These are phyloP conservation scores for Sussaba pulchella DNA, from an alignment of 2,888 invertebrate genomes.

Conservation along the genomic window DNA sequence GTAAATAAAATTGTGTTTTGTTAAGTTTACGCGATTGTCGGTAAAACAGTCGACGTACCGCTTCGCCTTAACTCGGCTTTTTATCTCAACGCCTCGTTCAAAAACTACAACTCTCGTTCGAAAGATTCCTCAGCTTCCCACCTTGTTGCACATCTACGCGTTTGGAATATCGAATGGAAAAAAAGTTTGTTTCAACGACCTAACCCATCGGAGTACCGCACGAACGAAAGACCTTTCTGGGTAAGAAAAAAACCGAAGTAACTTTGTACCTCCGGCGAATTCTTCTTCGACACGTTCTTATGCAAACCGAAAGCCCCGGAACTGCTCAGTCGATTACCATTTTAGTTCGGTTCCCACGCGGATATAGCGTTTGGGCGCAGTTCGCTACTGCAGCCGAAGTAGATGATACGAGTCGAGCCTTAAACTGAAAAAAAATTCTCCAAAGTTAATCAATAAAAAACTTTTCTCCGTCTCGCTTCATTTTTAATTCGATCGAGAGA, in stretches of 20 bases:
- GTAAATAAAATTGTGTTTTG: too few relatives aligned
- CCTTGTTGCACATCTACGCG: neutral
- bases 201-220: too few relatives aligned
- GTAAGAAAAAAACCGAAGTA: neutral
- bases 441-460: conserved; percentile 55
- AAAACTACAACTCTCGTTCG: conserved; percentile 48
- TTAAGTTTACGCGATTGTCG: too few relatives aligned
- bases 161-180: conserved; percentile 16
- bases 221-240: too few relatives aligned
- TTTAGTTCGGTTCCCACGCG: conserved; percentile 25
- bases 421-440: conserved; percentile 17
- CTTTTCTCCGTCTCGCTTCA: conserved; percentile 6
- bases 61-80: conserved; percentile 30
- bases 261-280: conserved; percentile 6
- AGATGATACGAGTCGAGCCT: conserved; percentile 10
- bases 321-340: conserved; percentile 48
- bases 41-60: too few relatives aligned
- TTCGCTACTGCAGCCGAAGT: neutral
- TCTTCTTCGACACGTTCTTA: conserved; percentile 9
- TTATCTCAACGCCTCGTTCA: conserved; percentile 23
- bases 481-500: too few relatives aligned
- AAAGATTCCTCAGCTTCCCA: neutral
- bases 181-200: too few relatives aligned
- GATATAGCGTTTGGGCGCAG: conserved; percentile 36
- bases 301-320: conserved; percentile 33